A percentile compares a stretch with the other conserved stretches of the same genome.
Conservation (phyloP, 2,113 vertebrate species). For the Scomber japonicus region DNA sequence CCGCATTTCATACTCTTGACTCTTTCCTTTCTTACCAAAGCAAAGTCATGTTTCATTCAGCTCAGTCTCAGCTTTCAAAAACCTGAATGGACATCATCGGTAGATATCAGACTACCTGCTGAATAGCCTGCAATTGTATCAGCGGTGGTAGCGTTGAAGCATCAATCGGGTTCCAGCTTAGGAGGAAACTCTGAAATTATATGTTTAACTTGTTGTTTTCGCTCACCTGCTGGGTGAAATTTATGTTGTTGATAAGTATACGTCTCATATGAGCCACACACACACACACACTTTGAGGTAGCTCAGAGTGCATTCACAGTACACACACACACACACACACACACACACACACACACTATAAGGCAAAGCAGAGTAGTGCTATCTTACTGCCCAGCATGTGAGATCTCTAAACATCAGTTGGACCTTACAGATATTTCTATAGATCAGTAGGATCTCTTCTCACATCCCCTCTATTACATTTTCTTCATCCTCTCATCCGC, state of each 20-base stretch:
- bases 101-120: neutral
- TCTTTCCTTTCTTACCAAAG: conserved; percentile 11
- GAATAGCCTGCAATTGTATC: conserved; percentile 20
- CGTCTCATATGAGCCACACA: neutral
- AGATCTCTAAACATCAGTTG: neutral
- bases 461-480: conserved; percentile 1
- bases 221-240: neutral
- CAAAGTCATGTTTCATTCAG: conserved; percentile 4
- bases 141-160: conserved; percentile 3
- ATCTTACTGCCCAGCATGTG: conserved; percentile 12
- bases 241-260: neutral
- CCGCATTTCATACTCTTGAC: conserved; percentile 12
- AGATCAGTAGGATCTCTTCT: conserved; percentile 4
- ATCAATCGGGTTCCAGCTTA: conserved; percentile 2
- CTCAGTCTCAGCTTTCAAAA: neutral
- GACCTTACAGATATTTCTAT: conserved; percentile 7
- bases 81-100: neutral
- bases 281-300: neutral
- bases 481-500: conserved; percentile 27
- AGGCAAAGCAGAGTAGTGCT: neutral
- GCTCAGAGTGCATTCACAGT: neutral
- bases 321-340: conserved; percentile 31
- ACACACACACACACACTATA: conserved; percentile 25
- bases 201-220: neutral
- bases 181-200: conserved; percentile 31